Evolutionary conservation across 1,140 invertebrate genomes (phyloP).

Genomic region (Homarus americanus): DNA sequence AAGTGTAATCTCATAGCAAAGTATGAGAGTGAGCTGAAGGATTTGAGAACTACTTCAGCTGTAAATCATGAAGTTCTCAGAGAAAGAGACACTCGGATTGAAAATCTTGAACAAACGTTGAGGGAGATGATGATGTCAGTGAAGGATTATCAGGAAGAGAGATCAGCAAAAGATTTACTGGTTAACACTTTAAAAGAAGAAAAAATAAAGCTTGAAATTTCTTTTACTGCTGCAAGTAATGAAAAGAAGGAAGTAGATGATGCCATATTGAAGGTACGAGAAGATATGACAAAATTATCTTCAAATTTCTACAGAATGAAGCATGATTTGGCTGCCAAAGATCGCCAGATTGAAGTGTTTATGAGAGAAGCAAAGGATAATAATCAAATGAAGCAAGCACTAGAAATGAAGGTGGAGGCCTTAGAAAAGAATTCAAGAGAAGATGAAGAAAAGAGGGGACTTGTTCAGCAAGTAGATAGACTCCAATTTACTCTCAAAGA

Average conservation of each 20-base stretch:
- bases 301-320: slow-evolving; percentile 70
- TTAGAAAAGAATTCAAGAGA: slow-evolving; percentile 32
- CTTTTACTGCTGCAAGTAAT: slow-evolving; percentile 27
- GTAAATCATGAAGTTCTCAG: slow-evolving; percentile 58
- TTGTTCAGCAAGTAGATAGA: slow-evolving; percentile 13
- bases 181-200: slow-evolving; percentile 62
- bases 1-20: slow-evolving; percentile 23
- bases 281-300: slow-evolving; percentile 67
- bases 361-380: slow-evolving; percentile 21
- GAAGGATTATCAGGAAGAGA: slow-evolving; percentile 39
- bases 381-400: background rate
- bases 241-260: slow-evolving; percentile 73
- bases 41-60: slow-evolving; percentile 37
- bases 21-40: slow-evolving; percentile 55
- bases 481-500: slow-evolving; percentile 28
- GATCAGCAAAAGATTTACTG: slow-evolving; percentile 1
- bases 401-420: slow-evolving; percentile 48
- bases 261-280: slow-evolving; percentile 63
- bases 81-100: slow-evolving; percentile 54
- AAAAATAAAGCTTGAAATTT: slow-evolving; percentile 58
- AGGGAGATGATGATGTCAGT: slow-evolving; percentile 13
- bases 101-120: slow-evolving; percentile 41
- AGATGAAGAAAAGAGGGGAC: slow-evolving; percentile 34
- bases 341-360: slow-evolving; percentile 53
- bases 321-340: slow-evolving; percentile 70